Evolutionary conservation across 1,140 invertebrate species (phyloP), one percentile per base, ranked within the genome.

Genomic region (Drosophila nigromelanica): DNA sequence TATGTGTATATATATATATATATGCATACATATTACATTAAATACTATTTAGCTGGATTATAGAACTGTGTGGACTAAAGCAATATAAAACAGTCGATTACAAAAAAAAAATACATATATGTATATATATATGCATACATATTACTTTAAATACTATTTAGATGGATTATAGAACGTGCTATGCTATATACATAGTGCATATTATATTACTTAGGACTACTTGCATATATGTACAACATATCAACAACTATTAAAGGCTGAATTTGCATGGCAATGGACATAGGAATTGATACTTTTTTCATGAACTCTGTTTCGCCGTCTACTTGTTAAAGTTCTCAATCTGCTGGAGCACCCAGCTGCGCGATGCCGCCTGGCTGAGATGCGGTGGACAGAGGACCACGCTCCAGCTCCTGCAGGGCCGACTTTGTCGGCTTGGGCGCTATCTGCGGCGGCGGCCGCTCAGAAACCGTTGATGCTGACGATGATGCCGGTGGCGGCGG

Each of bases 281-380:
- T 50, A 35, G 40, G 42, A 47, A 18, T 45, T 42, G 40, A 7
- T 35, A 7, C 1, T 10, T 1, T 35, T 35, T 30, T 30, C 27
- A 2, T 6, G 0, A 30, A 5, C 4, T 30, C 50, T 11, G 2
- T 33, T n/a, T 4, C 37, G 37, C 40, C 33, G 15, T 62, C 61
- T 79, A 91, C 70, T 91, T 91, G 73, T 81, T 90, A 18, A 91
- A 91, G 56, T 92, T 91, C 62, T 92, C 91, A 43, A 92, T 92
- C 62, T 92, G 91, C 56, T 92, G 78, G 0, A 91, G 71, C 12
- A 92, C 91, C 91, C 91, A 92, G 55, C 91, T 92, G 15, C 90
- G 70, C 1, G 89, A 90, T 6, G 81, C 80, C 12, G 82, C 54
- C 43, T 83, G 85, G 59, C 85, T 87, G 56, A 91, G 47, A 73